Evolutionary conservation across 2,888 invertebrate species (phyloP).

Genomic region (Argyra leucocephala): DNA sequence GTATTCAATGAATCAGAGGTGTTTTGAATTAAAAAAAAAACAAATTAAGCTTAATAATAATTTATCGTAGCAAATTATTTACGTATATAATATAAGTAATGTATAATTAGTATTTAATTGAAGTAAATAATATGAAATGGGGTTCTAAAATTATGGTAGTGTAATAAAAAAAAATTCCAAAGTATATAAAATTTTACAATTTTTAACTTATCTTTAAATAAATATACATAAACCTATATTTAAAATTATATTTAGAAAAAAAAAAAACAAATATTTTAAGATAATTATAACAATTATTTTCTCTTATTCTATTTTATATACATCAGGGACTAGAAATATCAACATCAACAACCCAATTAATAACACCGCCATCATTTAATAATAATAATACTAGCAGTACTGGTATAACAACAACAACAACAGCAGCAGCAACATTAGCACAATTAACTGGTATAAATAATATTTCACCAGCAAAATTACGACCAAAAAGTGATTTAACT

Average conservation of each 20-base stretch:
- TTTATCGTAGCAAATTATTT: too few relatives aligned
- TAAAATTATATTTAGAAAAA: background rate
- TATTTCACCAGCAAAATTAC: conserved; percentile 18
- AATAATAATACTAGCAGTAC: conserved; percentile 11
- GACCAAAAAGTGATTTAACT: conserved; percentile 23
- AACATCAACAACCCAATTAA: conserved; percentile 17
- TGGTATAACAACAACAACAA: background rate
- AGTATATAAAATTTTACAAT: too few relatives aligned
- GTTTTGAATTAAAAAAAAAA: too few relatives aligned
- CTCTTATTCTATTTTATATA: conserved; percentile 13
- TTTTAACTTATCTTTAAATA: too few relatives aligned
- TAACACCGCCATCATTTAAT: conserved; percentile 15
- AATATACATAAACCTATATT: too few relatives aligned
- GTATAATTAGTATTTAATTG: too few relatives aligned
- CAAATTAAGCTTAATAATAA: too few relatives aligned
- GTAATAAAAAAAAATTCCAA: too few relatives aligned
- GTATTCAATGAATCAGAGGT: too few relatives aligned
- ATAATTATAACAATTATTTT: background rate
- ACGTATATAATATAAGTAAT: too few relatives aligned
- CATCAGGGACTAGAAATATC: conserved; percentile 24
- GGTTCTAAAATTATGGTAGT: too few relatives aligned
- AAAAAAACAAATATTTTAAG: background rate
- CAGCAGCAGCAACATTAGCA: background rate
- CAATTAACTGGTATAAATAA: background rate
- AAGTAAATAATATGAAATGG: too few relatives aligned